A percentile compares a stretch with the other conserved stretches of the same genome.
phyloP scores from a whole-genome alignment of 2,113 vertebrate genomes.

The Lynx canadensis region DNA sequence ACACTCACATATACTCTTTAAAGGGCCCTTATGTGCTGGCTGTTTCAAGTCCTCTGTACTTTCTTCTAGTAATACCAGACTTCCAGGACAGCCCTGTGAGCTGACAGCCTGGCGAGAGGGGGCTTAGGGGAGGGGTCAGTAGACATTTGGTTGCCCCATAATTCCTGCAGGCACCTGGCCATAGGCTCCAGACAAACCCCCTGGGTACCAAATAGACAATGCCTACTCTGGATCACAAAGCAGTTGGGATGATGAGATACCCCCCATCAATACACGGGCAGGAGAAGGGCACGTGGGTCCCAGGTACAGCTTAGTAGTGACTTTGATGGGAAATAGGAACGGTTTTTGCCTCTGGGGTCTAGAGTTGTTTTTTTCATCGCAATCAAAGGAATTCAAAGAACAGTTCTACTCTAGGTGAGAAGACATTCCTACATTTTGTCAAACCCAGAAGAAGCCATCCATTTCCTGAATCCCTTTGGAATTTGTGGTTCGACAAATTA shows the following conservation, averaged over 20 bases:
- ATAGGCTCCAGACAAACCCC: background rate
- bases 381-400: background rate
- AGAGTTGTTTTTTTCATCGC: background rate
- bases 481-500: background rate
- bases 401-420: fast-evolving
- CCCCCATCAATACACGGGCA: fast-evolving
- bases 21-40: background rate
- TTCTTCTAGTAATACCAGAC: background rate
- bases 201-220: background rate
- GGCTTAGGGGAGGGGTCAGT: too few relatives aligned
- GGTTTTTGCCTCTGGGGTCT: too few relatives aligned
- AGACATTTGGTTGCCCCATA: background rate
- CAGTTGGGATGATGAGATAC: background rate
- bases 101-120: background rate
- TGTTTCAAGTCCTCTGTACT: background rate
- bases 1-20: background rate
- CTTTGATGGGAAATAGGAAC: background rate
- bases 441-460: background rate
- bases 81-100: background rate
- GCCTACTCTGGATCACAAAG: too few relatives aligned
- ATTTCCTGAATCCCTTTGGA: background rate
- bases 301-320: too few relatives aligned
- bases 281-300: background rate
- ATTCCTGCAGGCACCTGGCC: background rate
- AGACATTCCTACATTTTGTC: background rate